Conservation (phyloP, 2,797 vertebrate species). For the Protosalanx chinensis region DNA sequence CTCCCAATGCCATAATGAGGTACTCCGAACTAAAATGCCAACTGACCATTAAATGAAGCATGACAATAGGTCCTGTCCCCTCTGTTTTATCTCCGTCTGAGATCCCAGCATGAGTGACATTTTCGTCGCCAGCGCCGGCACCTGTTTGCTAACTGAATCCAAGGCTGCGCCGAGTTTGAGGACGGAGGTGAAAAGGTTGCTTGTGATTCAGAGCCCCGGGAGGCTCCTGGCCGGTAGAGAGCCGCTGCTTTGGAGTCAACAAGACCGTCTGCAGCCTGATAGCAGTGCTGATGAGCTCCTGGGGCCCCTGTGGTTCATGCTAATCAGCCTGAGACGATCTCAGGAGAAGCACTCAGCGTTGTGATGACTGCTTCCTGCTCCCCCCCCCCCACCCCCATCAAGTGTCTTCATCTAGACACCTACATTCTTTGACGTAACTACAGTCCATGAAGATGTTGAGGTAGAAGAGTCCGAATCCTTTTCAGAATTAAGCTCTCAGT, state of each 20-base stretch:
- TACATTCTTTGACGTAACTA: constrained; percentile 6
- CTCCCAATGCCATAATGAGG: constrained; percentile 36
- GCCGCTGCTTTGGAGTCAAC: constrained; percentile 19
- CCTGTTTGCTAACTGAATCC: constrained; percentile 15
- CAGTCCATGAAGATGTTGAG: background rate
- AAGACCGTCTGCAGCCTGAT: constrained; percentile 2
- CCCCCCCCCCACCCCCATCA: constrained; percentile 15
- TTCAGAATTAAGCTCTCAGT: background rate
- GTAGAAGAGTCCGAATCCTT: background rate
- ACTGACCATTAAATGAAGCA: constrained; percentile 50
- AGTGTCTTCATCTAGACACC: constrained; percentile 33
- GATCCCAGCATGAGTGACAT: constrained; percentile 31
- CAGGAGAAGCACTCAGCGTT: constrained; percentile 28
- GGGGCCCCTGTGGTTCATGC: constrained; percentile 13
- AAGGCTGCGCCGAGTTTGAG: constrained; percentile 26
- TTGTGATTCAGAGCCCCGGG: constrained; percentile 35
- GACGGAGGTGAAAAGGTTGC: constrained; percentile 40
- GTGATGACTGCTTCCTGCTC: constrained; percentile 18
- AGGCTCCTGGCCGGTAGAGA: background rate
- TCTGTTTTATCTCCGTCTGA: background rate
- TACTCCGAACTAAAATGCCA: constrained; percentile 47
- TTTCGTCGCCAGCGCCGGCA: background rate
- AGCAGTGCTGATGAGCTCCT: constrained; percentile 31
- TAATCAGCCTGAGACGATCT: constrained; percentile 46
- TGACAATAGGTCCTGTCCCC: constrained; percentile 26